phyloP scores from a whole-genome alignment of 2,888 invertebrate genomes.

The Ptilodon capucinus region DNA sequence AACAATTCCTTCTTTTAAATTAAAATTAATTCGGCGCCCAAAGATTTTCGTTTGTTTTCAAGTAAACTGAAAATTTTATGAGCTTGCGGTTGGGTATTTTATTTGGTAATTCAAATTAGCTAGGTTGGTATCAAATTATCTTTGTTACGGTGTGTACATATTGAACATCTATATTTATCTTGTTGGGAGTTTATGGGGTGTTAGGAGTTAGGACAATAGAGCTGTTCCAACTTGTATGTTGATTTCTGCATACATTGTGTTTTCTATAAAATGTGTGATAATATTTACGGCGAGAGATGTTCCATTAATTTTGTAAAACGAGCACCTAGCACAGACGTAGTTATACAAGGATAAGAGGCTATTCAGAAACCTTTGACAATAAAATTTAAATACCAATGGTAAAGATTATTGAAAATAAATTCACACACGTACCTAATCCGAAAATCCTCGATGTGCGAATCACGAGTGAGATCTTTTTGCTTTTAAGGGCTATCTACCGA shows the following conservation, averaged over 20 bases:
- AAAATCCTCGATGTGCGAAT: too few relatives aligned
- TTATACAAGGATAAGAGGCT: too few relatives aligned
- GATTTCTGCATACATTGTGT: constrained; percentile 28
- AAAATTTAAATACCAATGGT: too few relatives aligned
- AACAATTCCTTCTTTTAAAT: constrained; percentile 25
- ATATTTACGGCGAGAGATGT: constrained; percentile 12
- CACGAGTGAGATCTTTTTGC: too few relatives aligned
- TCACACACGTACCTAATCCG: too few relatives aligned
- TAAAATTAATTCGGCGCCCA: constrained; percentile 16
- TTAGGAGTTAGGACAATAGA: constrained; percentile 14
- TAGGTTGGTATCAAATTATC: not conserved
- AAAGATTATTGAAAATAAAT: too few relatives aligned
- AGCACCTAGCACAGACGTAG: too few relatives aligned
- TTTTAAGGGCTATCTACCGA: too few relatives aligned
- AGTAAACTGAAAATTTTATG: constrained; percentile 10
- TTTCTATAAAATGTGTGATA: constrained; percentile 24
- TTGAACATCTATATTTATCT: not conserved
- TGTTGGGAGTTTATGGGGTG: not conserved
- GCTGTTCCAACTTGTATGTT: constrained; percentile 26
- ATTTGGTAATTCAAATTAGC: not conserved
- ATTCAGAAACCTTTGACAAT: too few relatives aligned
- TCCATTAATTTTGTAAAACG: too few relatives aligned
- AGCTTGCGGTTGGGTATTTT: constrained; percentile 2
- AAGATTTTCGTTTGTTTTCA: constrained; percentile 9
- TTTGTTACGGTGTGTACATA: not conserved